These are phyloP conservation scores for Koerneria pararmatus DNA, from an alignment of 2,888 invertebrate species.

Conservation along the genomic window DNA sequence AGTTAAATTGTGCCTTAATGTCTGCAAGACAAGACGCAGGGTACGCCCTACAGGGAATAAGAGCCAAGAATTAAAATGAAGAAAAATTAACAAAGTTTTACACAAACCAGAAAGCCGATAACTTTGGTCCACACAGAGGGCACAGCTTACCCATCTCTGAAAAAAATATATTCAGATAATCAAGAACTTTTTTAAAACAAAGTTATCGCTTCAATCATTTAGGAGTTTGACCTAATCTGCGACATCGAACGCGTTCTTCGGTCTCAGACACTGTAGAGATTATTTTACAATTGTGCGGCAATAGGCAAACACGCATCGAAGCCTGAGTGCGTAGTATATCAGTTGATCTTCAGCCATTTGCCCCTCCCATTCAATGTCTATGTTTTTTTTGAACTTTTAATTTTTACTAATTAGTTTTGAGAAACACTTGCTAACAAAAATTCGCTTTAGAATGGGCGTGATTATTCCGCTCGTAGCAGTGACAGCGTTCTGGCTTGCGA, in stretches of 20 bases:
- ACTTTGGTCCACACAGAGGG: slow-evolving; percentile 58
- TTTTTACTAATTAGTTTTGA: not conserved
- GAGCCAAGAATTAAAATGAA: not conserved
- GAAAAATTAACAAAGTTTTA: slow-evolving; percentile 7
- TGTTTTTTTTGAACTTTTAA: not conserved
- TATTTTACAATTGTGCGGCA: too few species aligned
- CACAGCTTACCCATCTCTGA: slow-evolving; percentile 51
- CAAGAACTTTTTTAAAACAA: too few species aligned
- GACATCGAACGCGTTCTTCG: too few species aligned
- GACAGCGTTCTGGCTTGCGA: slow-evolving; percentile 57
- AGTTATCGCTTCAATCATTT: too few species aligned
- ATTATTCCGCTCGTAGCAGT: slow-evolving; percentile 59
- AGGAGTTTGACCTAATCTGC: too few species aligned
- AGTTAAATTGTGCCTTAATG: not conserved
- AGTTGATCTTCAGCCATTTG: too few species aligned
- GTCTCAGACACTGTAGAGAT: too few species aligned
- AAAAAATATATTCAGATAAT: too few species aligned
- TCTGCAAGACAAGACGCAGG: not conserved
- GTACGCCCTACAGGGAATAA: too few species aligned
- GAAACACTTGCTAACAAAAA: slow-evolving; percentile 2
- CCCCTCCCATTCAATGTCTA: not conserved
- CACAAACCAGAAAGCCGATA: slow-evolving; percentile 59
- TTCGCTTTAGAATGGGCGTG: slow-evolving; percentile 46
- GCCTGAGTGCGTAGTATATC: too few species aligned
- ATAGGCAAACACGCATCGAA: too few species aligned